These are phyloP conservation scores for Terebella lapidaria DNA, from an alignment of 2,888 invertebrate genomes.

Conservation along the genomic window DNA sequence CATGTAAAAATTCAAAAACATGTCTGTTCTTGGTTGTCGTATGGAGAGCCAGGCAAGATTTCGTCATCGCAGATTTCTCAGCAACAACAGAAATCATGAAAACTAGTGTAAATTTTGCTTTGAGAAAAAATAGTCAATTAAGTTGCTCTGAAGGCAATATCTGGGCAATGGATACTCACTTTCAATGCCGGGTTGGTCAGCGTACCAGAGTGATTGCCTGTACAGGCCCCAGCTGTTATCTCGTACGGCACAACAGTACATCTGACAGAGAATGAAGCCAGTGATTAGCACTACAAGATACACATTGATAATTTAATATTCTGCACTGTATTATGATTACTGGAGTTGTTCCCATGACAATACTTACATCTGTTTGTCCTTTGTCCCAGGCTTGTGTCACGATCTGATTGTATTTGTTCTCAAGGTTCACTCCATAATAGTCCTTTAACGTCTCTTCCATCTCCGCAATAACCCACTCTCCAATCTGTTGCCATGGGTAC, in stretches of 20 bases:
- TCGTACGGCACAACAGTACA: slow-evolving; percentile 8
- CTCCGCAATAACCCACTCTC: background rate
- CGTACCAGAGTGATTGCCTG: slow-evolving; percentile 5
- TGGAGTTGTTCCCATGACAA: too few relatives aligned
- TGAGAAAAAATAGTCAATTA: too few relatives aligned
- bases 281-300: background rate
- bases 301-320: too few relatives aligned
- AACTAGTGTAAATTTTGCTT: too few relatives aligned
- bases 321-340: too few relatives aligned
- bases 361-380: slow-evolving; percentile 4
- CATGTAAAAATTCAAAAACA: too few relatives aligned
- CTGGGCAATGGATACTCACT: background rate
- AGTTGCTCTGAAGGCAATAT: too few relatives aligned
- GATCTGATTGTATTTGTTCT: background rate
- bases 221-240: slow-evolving; percentile 10
- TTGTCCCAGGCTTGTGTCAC: slow-evolving; percentile 6
- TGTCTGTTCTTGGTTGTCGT: too few relatives aligned
- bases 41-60: too few relatives aligned
- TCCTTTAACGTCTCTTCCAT: slow-evolving; percentile 1
- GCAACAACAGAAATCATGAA: too few relatives aligned
- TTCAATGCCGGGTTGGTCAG: slow-evolving; percentile 5
- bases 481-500: slow-evolving; percentile 1
- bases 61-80: too few relatives aligned
- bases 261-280: slow-evolving; percentile 1
- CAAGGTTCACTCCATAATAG: slow-evolving; percentile 4